These are phyloP conservation scores for Ancistrus triradiatus DNA, from an alignment of 2,113 vertebrate genomes.

Conservation along the genomic window DNA sequence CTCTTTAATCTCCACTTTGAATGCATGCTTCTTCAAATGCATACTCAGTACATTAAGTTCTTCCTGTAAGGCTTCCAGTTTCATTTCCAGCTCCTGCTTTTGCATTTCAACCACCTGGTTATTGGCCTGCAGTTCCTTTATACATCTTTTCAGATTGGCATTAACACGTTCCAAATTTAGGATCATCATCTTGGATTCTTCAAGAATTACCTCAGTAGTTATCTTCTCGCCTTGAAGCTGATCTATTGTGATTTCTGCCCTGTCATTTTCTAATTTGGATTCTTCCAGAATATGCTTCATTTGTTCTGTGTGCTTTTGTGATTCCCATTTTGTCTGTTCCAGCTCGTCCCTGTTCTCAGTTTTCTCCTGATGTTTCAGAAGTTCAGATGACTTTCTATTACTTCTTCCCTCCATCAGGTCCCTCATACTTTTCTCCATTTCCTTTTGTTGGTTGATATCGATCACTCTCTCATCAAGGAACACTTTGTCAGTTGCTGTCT, in stretches of 20 bases:
- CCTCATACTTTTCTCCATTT: neutral
- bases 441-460: neutral
- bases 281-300: neutral
- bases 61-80: constrained; percentile 9
- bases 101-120: constrained; percentile 24
- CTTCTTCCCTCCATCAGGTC: neutral
- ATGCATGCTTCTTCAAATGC: neutral
- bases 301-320: neutral
- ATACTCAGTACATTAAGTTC: neutral
- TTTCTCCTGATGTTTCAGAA: neutral
- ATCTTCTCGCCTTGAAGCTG: constrained; percentile 3
- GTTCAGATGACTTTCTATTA: neutral
- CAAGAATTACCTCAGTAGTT: constrained; percentile 13
- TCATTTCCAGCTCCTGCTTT: neutral
- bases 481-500: too few relatives aligned
- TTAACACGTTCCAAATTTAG: constrained; percentile 9
- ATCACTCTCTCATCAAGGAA: neutral
- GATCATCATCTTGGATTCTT: constrained; percentile 12
- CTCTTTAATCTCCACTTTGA: too few relatives aligned
- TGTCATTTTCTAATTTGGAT: neutral
- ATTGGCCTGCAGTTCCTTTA: constrained; percentile 27
- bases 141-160: constrained; percentile 26
- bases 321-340: neutral
- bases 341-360: neutral
- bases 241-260: neutral